phyloP scores from a whole-genome alignment of 2,888 invertebrate genomes.

The Folsomia candida region DNA sequence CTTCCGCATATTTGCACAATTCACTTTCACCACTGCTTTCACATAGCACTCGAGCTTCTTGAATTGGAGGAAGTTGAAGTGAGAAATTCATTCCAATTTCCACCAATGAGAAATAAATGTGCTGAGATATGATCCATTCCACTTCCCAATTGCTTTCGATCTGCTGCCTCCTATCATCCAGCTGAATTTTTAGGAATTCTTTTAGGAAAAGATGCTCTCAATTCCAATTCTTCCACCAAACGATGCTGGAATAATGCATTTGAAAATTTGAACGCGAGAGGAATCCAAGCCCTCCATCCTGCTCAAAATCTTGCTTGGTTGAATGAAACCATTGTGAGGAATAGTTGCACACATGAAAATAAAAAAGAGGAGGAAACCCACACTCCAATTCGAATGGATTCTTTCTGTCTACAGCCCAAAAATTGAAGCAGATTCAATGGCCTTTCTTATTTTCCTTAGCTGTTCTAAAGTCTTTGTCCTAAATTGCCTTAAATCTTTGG shows the following conservation, averaged over 20 bases:
- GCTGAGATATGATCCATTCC: constrained; percentile 15
- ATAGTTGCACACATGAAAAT: neutral
- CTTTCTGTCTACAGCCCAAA: neutral
- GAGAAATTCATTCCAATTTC: constrained; percentile 17
- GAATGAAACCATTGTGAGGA: neutral
- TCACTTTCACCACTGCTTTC: neutral
- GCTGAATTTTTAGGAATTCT: neutral
- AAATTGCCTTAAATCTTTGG: neutral
- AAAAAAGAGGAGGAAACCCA: neutral
- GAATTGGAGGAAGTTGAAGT: constrained; percentile 6
- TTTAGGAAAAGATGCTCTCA: neutral
- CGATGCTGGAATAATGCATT: neutral
- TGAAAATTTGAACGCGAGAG: neutral
- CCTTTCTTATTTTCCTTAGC: neutral
- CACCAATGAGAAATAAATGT: constrained; percentile 10
- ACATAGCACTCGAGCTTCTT: neutral
- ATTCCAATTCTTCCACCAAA: neutral
- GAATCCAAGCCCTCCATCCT: neutral
- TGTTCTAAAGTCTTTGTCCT: neutral
- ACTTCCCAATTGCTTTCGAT: neutral
- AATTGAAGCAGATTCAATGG: neutral
- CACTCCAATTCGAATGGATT: neutral
- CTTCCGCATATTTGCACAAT: constrained; percentile 8
- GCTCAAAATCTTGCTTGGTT: neutral
- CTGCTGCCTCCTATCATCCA: neutral